Base-by-base conservation (phyloP, 2,888 invertebrate genomes). In the Ashinkailepas kermadecensis region DNA sequence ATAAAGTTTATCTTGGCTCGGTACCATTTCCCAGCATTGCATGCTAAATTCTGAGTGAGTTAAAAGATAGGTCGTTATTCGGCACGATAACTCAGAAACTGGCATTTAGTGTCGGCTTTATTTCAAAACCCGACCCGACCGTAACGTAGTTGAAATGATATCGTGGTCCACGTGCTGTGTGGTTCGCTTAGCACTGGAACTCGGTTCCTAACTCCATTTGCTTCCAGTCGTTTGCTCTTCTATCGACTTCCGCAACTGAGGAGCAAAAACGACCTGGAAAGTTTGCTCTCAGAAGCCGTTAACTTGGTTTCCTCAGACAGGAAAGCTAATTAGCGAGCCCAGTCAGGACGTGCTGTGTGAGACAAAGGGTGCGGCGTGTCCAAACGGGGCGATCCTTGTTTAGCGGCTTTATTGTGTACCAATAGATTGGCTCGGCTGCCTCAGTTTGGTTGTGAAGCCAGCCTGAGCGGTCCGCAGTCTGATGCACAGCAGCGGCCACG, bases 351-450 rank as follows among this genome's bases (percentile, higher is more conserved):
- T 70, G 70, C 23, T 13, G 15, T 39, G 13, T 13, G 39, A 15
- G 15, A 70, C 70, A 70, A 39, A 15, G 70, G 15, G 10, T 15
- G 25, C 70, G 7, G 15, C 3, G 12, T 13, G 13, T 25, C 23
- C 9, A 39, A 13, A 39, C 25, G 15, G 67, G 39, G 13, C 25
- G 39, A 0, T 39, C 8, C 39, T 23, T 70, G 70, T 70, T 70
- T 70, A 39, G 70, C 70, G 15, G 70, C 70, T 70, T 70, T 70
- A 70, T 70, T 70, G 70, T 39, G 70, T 70, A 39, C 70, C 70
- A 70, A 70, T 70, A 25, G 70, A 70, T 39, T 13, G 70, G 15
- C 39, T 13, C 15, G 62, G 13, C 62, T 62, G 15, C 18, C 15
- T 39, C 39, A 39, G 39, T 39, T 39, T 39, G 39, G 39, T 4